Base-by-base conservation (phyloP, 1,140 invertebrate genomes). In the Popillia japonica region DNA sequence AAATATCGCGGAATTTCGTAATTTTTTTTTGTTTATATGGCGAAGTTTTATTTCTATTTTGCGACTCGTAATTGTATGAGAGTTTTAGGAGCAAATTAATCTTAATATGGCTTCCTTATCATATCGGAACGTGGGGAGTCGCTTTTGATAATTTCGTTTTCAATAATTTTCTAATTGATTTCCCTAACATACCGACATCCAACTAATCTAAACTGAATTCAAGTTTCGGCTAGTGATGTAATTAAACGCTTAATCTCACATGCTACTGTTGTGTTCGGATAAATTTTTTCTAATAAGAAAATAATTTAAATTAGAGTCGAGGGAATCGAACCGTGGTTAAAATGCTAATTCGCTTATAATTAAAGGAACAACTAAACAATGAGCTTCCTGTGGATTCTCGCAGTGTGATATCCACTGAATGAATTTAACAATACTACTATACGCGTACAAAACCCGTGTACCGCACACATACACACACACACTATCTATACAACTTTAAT, bases 301-400 rank as follows among this genome's bases (percentile, higher is more conserved):
- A 48, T 48, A 48, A 48, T 48, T 48, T 48, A 48, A 48, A 48
- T 48, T 48, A 48, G 44, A 48, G 3, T n/a, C 44, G 64, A 34
- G 64, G 27, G 20, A 34, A 68, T 34, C 22, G 27, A 34, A 68
- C 22, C 11, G 20, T 20, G 64, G 64, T 22, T 8, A 34, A 68
- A 68, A 27, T 22, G 17, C 27, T 68, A 68, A 68, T 68, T 68
- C 27, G 11, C 11, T 10, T 4, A 68, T 68, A 68, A 68, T 68
- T 68, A 68, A 68, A 22, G 64, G 64, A 68, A 68, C 64, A 68
- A 34, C 64, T 34, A 68, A 68, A 68, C 64, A 68, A 68, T 68
- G 22, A 3, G 27, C 3, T 27, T 27, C 27, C 64, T 23, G 22
- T 27, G 17, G 20, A 34, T 68, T 7, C 20, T 34, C 11, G 22